Base-by-base conservation (phyloP, 2,888 invertebrate species). In the Hypselothyrea guttata region DNA sequence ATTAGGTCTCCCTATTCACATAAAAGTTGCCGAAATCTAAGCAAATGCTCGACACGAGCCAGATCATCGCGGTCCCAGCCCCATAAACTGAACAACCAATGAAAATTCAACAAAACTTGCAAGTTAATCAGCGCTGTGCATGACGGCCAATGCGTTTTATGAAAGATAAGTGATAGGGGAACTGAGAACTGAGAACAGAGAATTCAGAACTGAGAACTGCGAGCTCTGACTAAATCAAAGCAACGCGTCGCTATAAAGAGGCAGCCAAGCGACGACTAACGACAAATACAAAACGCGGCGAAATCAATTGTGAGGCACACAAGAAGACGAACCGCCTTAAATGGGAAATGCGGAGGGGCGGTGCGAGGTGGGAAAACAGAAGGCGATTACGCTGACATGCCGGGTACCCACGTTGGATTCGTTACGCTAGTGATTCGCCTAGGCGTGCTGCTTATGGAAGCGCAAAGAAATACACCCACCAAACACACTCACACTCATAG, bases 391-490 rank as follows among this genome's bases (percentile, higher is more conserved):
- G 38, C 30, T 7, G 12, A 34, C 40, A 33, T 46, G 41, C 31
- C 40, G 63, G 13, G 37, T 42, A 27, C 2, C n/a, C 51, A 60
- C 59, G 60, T 61, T 58, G 28, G 55, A 46, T 41, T 63, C 71
- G 68, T 60, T 77, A 68, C 71, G 73, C 65, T 64, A 34, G 53
- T 57, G 71, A 67, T 64, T 59, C 64, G 67, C 55, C 60, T 60
- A 65, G 69, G 71, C 69, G 65, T 48, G 73, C 60, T 84, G 82
- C 73, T 77, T 82, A 78, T 55, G 78, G 70, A 82, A 83, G 79
- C 84, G 84, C 79, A 76, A 84, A 84, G 84, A 84, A 81, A 77
- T 72, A 77, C 78, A 75, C 79, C 71, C 78, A 67, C 75, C 54
- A 35, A 52, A 44, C 18, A 51, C 34, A 44, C 52, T 49, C 45